Evolutionary conservation across 2,888 invertebrate genomes (phyloP).

Genomic region (Athalia rosae): DNA sequence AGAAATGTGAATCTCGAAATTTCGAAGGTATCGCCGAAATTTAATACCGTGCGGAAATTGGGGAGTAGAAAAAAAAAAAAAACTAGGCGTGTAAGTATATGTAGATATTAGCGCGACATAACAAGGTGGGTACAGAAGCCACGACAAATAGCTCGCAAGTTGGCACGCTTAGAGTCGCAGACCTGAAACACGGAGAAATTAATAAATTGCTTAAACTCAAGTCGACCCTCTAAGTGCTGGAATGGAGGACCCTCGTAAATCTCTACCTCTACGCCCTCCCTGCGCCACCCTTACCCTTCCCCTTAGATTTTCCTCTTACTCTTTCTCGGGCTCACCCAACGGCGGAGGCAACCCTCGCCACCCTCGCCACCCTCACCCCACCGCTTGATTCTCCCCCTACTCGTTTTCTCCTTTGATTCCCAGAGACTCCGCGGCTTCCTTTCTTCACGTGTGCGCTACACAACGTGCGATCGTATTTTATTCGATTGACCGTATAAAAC

Average conservation of each 20-base stretch:
- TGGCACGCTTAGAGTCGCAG: conserved; percentile 47
- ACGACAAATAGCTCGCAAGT: conserved; percentile 48
- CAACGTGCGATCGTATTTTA: conserved; percentile 30
- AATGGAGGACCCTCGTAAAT: conserved; percentile 70
- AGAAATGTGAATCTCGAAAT: too few relatives aligned
- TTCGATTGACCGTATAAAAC: conserved; percentile 34
- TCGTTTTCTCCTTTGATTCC: conserved; percentile 33
- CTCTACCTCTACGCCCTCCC: conserved; percentile 59
- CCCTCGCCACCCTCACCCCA: background rate
- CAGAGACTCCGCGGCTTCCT: conserved; percentile 6
- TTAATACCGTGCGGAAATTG: background rate
- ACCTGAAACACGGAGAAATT: conserved; percentile 65
- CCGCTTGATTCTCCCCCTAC: background rate
- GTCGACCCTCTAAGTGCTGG: conserved; percentile 64
- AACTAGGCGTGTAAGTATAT: too few relatives aligned
- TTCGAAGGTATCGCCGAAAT: too few relatives aligned
- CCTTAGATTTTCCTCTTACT: conserved; percentile 34
- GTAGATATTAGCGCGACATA: background rate
- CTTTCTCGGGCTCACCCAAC: conserved; percentile 17
- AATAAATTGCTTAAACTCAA: conserved; percentile 70
- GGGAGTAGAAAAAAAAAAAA: too few relatives aligned
- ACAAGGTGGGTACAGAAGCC: conserved; percentile 28
- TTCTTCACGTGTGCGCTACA: conserved; percentile 30
- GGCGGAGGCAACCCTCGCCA: background rate
- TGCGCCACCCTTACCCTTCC: background rate